A percentile compares a stretch with the other conserved stretches of the same genome.
Evolutionary conservation across 2,888 invertebrate genomes (phyloP).

Genomic region (Clanis bilineata): DNA sequence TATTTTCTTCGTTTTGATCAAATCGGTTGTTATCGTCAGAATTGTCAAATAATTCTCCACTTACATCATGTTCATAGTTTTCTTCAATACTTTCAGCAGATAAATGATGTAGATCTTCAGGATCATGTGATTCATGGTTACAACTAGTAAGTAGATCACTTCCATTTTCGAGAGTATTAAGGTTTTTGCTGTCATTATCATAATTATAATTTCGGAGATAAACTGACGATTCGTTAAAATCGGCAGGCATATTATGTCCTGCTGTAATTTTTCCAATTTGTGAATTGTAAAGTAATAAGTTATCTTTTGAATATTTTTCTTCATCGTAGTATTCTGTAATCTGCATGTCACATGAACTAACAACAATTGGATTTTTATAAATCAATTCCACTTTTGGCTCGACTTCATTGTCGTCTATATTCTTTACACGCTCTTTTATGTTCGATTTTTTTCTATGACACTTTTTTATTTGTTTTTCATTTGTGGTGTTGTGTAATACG

Average conservation of each 20-base stretch:
- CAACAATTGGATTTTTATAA: slow-evolving; percentile 64
- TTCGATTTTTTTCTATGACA: slow-evolving; percentile 33
- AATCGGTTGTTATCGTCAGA: slow-evolving; percentile 51
- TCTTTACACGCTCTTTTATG: slow-evolving; percentile 26
- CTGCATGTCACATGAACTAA: slow-evolving; percentile 49
- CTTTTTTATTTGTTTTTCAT: slow-evolving; percentile 37
- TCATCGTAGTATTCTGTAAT: slow-evolving; percentile 35
- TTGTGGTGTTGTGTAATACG: slow-evolving; percentile 58
- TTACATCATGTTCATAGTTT: slow-evolving; percentile 55
- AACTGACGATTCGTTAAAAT: background rate
- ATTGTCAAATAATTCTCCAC: slow-evolving; percentile 51
- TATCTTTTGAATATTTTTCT: slow-evolving; percentile 36
- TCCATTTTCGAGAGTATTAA: background rate
- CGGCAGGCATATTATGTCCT: background rate
- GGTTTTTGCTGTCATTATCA: background rate
- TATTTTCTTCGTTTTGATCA: slow-evolving; percentile 39
- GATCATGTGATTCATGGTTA: background rate
- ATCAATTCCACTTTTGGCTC: slow-evolving; percentile 59
- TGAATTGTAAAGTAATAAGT: slow-evolving; percentile 33
- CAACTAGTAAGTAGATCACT: background rate
- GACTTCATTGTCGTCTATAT: slow-evolving; percentile 21
- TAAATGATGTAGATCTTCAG: slow-evolving; percentile 28
- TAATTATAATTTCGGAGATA: background rate
- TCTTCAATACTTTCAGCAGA: slow-evolving; percentile 57
- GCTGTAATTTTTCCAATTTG: background rate